Percentiles rank a stretch among this genome's conserved stretches.
These are phyloP conservation scores for Mus musculus DNA, from an alignment of 2,113 vertebrate species.

Conservation along the genomic window DNA sequence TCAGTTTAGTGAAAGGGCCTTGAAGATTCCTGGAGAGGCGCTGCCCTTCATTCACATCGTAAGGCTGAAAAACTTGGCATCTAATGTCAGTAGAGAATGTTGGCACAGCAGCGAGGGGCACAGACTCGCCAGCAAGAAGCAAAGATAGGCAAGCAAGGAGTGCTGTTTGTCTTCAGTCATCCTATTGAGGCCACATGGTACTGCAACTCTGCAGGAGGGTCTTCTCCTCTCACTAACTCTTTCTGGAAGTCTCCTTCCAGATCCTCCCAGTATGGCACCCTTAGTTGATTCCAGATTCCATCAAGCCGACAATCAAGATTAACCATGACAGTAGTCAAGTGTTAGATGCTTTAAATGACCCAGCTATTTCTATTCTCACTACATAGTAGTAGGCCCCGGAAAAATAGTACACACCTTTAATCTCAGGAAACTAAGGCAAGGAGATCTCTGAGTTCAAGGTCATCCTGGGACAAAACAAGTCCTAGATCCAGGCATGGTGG, in stretches of 20 bases:
- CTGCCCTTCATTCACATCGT: not conserved
- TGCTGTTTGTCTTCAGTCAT: not conserved
- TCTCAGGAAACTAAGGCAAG: too few species aligned
- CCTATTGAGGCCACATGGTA: not conserved
- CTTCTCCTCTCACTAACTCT: not conserved
- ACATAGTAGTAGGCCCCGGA: not conserved
- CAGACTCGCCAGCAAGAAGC: not conserved
- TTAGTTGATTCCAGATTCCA: not conserved
- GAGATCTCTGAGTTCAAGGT: too few species aligned
- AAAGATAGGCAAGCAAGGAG: not conserved
- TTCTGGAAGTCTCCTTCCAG: not conserved
- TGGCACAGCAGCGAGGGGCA: not conserved
- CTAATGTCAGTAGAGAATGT: not conserved
- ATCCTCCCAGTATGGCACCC: not conserved
- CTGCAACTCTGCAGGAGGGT: not conserved
- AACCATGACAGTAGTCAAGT: not conserved
- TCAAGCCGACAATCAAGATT: not conserved
- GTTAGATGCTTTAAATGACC: not conserved
- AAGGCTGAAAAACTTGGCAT: not conserved
- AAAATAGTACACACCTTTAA: too few species aligned
- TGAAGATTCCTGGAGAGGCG: not conserved
- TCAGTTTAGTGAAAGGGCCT: not conserved
- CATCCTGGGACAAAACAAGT: too few species aligned
- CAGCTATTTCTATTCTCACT: constrained; percentile 11
- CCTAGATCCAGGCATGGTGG: too few species aligned